Evolutionary conservation across 2,113 vertebrate species (phyloP), one percentile per base, ranked within the genome.

Genomic region (Chaetodon trifascialis): DNA sequence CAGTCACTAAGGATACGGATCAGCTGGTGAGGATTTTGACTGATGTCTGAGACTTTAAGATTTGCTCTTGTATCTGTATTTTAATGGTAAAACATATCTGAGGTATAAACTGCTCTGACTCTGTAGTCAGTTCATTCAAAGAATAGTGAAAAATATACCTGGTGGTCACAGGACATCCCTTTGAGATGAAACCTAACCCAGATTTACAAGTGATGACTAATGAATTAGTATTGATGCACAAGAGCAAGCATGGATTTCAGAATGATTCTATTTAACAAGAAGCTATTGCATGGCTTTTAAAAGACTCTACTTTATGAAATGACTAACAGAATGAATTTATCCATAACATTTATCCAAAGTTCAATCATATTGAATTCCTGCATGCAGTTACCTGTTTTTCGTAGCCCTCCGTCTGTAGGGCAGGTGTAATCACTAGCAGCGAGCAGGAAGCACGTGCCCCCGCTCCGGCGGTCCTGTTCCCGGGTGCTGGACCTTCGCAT

Each of bases 361-460:
- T 47, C 0, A 78, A 63, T 23, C 0, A 40, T 6, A 46, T 9
- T 60, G 16, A 25, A 42, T 59, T 72, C 72, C 6, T 23, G 40
- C 40, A 19, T 30, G 55, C 51, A 60, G 51, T 79, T 86, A 96
- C 95, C 95, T 94, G 94, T 96, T 97, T 99, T 99, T 86, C 96
- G 95, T 87, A 98, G 95, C 78, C 97, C 95, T 94, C 97, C 96
- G 86, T 99, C 98, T 86, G 97, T 92, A 82, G 97, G 93, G 93
- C 98, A 98, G 85, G 95, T 95, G 94, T 99, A 99, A 92, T 98
- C 97, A 92, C 97, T 96, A 91, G 98, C 96, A 59, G 97, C 96
- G 86, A 99, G 96, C 88, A 99, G 96, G 92, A 99, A 99, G 94
- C 98, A 99, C 47, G 97, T 97, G 70, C 96, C 97, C 89, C 95